Base-by-base conservation (phyloP, 1,140 invertebrate species). In the Argopecten irradians region DNA sequence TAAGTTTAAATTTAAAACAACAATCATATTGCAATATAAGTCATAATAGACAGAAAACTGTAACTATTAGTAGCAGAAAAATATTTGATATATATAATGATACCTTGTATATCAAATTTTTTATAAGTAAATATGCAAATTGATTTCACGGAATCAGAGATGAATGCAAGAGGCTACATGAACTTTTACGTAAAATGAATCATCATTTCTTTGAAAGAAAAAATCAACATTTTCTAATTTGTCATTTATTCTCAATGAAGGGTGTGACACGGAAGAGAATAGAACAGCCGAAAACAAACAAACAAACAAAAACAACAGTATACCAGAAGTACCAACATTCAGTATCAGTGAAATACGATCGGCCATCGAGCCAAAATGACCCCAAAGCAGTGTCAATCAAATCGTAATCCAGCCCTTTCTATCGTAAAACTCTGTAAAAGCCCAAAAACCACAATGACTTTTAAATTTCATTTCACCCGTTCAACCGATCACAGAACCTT, bases 341-440 rank as follows among this genome's bases (percentile, higher is more conserved):
- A 2, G 55, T 71, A 71, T 71, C 55, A 71, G 55, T 71, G 55
- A 71, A 71, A 71, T n/a, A 1, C n/a, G 55, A 71, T 71, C 55
- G 22, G 22, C 55, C 55, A 71, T 71, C 55, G 28, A 71, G 55
- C 55, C n/a, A 71, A 22, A n/a, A 7, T 71, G 55, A 71, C 55
- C 55, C 55, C 55, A 71, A n/a, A 71, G 28, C 55, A 71, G 55
- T 71, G 55, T 71, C 55, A 71, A 71, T 71, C 55, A 71, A 28
- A 71, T 28, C 55, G 22, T 71, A 71, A 71, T 71, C 55, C 55
- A 71, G 55, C 14, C 19, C 55, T 71, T 71, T 71, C 55, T 16
- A 22, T 28, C 22, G n/a, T 28, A 28, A 71, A n/a, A 71, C n/a
- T 5, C 55, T 28, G 55, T 71, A 71, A 71, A 71, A 71, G 22